These are phyloP conservation scores for Lamproptera curius DNA, from an alignment of 2,888 invertebrate species.

Conservation along the genomic window DNA sequence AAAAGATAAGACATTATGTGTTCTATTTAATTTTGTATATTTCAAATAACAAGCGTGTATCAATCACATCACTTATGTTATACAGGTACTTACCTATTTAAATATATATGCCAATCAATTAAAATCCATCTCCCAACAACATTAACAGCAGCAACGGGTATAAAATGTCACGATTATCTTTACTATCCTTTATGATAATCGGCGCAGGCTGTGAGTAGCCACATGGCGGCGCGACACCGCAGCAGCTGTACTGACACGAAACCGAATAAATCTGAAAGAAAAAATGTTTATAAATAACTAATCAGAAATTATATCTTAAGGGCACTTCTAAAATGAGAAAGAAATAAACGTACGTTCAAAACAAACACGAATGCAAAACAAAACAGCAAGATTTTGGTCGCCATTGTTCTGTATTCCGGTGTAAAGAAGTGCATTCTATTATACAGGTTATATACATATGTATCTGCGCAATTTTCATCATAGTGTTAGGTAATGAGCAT, in stretches of 20 bases:
- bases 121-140: constrained; percentile 31
- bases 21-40: too few relatives aligned
- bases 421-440: constrained; percentile 1
- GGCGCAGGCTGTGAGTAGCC: constrained; percentile 33
- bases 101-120: constrained; percentile 23
- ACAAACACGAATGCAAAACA: constrained; percentile 14
- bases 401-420: constrained; percentile 10
- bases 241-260: constrained; percentile 32
- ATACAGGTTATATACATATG: constrained; percentile 13
- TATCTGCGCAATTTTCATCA: constrained; percentile 12
- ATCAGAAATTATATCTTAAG: not conserved
- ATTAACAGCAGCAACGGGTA: constrained; percentile 41
- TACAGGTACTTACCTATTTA: too few relatives aligned
- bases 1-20: too few relatives aligned
- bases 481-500: constrained; percentile 12
- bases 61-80: too few relatives aligned
- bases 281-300: too few relatives aligned
- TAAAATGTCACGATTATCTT: constrained; percentile 35
- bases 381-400: constrained; percentile 13
- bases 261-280: constrained; percentile 35
- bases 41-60: too few relatives aligned
- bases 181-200: constrained; percentile 31
- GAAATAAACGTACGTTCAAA: constrained; percentile 16
- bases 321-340: not conserved
- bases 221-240: constrained; percentile 22